Evolutionary conservation across 2,888 invertebrate species (phyloP).

Genomic region (Amblyjoppa proteus): DNA sequence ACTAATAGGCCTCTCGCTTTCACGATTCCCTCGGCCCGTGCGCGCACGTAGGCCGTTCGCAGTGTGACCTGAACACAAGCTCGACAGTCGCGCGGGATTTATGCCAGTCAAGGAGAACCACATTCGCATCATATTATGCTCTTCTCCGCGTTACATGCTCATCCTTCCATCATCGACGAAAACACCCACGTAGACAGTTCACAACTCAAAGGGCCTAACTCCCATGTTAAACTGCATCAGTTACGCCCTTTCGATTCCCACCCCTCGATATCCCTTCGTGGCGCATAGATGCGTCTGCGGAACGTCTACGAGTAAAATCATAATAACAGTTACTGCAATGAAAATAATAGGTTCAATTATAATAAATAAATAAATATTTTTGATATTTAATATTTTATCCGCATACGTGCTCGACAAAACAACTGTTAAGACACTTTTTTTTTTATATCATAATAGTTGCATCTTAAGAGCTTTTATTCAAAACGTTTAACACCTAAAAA

Average conservation of each 20-base stretch:
- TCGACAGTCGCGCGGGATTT: constrained; percentile 68
- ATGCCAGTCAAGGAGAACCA: constrained; percentile 82
- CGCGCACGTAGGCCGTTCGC: constrained; percentile 39
- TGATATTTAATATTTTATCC: too few species aligned
- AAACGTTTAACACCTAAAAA: too few species aligned
- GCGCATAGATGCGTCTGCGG: not conserved
- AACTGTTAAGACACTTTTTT: too few species aligned
- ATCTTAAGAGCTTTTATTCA: too few species aligned
- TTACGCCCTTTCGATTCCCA: not conserved
- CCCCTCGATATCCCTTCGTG: not conserved
- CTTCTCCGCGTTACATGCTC: constrained; percentile 57
- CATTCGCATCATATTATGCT: constrained; percentile 75
- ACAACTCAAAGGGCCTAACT: not conserved
- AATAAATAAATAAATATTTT: not conserved
- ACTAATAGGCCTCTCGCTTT: constrained; percentile 60
- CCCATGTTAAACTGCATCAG: not conserved
- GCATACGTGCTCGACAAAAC: too few species aligned
- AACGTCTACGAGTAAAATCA: not conserved
- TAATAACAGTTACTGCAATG: not conserved
- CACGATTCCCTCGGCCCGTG: constrained; percentile 44
- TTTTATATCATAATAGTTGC: too few species aligned
- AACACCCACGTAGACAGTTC: not conserved
- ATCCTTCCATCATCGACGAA: constrained; percentile 45
- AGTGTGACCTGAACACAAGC: constrained; percentile 50
- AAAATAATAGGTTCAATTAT: not conserved